Evolutionary conservation across 2,888 invertebrate species (phyloP).

Genomic region (Belgica antarctica): DNA sequence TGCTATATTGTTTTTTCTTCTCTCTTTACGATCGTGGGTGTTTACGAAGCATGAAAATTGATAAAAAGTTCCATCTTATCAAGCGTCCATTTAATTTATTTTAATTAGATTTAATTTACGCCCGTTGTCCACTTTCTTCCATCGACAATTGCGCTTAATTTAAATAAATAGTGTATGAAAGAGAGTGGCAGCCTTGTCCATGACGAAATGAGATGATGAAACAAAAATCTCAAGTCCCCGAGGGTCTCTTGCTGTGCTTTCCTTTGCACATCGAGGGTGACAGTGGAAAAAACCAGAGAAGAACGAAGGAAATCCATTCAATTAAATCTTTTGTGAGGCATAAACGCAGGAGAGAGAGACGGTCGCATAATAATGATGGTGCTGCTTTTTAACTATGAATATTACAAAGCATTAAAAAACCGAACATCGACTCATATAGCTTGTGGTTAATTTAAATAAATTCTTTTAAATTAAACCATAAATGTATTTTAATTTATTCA

Average conservation of each 20-base stretch:
- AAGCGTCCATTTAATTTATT: constrained; percentile 33
- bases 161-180: constrained; percentile 25
- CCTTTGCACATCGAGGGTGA: no score
- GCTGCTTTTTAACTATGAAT: constrained; percentile 17
- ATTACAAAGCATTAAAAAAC: constrained; percentile 36
- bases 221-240: constrained; percentile 23
- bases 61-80: no score
- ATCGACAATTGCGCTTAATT: constrained; percentile 37
- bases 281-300: constrained; percentile 16
- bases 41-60: constrained; percentile 6
- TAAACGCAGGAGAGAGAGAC: constrained; percentile 11
- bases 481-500: constrained; percentile 44
- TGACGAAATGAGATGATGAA: constrained; percentile 36
- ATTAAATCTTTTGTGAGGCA: constrained; percentile 30
- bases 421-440: constrained; percentile 26
- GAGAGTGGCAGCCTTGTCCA: no score
- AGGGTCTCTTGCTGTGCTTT: background rate
- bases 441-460: constrained; percentile 44
- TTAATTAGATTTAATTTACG: constrained; percentile 42
- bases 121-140: constrained; percentile 6
- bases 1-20: background rate
- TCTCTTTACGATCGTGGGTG: background rate
- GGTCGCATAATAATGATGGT: constrained; percentile 20
- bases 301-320: constrained; percentile 33
- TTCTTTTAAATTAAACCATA: constrained; percentile 44